Base-by-base conservation (phyloP, 2,888 invertebrate species). In the Aquatica leii region DNA sequence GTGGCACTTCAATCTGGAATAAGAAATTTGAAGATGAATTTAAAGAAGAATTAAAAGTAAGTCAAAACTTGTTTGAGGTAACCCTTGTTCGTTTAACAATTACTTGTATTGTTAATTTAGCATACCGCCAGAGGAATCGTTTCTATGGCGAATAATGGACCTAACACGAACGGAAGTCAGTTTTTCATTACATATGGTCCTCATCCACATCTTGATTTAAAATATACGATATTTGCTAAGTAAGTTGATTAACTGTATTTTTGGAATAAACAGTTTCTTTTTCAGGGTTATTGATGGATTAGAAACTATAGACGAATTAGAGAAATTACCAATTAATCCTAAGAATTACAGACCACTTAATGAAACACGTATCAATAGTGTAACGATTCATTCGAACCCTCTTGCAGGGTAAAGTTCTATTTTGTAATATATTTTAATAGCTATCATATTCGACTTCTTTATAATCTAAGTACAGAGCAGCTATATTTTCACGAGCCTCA, bases 81-180 rank as follows among this genome's bases (percentile, higher is more conserved):
- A 40, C 12, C 11, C 11, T 6, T 6, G 12, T n/a, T n/a, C n/a
- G n/a, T n/a, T n/a, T n/a, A n/a, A n/a, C n/a, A n/a, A n/a, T n/a
- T n/a, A n/a, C n/a, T n/a, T n/a, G n/a, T n/a, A n/a, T n/a, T n/a
- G n/a, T n/a, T n/a, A n/a, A n/a, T n/a, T n/a, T n/a, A 91, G 92
- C 98, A 98, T 79, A 92, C 88, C 77, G 85, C 88, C 14, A 86
- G 97, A 75, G 98, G 97, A 0, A 88, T 92, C 68, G 86, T 99
- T 1, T 97, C 98, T 2, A 97, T 98, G 98, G 99, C 99, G 4
- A 99, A 98, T 80, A 98, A 95, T 84, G 98, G 98, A 1, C 96
- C 98, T 0, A 97, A 98, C 80, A 94, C 96, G 8, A 99, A 99
- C 85, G 94, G 92, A 1, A 97, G 97, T 75, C 99, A 99, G 80